Conservation (phyloP, 92 coral and sea anemone genomes). For the Phymanthus crucifer region DNA sequence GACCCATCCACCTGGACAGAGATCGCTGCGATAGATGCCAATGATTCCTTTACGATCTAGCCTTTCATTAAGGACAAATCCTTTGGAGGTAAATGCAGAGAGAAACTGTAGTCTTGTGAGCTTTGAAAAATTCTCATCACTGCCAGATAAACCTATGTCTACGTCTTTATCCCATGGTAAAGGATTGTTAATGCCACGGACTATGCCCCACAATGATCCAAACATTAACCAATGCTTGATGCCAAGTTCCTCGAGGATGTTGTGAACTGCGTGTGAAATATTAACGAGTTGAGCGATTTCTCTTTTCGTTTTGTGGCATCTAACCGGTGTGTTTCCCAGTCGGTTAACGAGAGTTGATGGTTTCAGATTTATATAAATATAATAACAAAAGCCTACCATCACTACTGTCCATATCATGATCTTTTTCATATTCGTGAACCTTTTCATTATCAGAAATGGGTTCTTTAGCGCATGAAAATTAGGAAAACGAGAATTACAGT, state of each 20-base stretch:
- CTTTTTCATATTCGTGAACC: not conserved
- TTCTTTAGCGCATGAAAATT: too few relatives aligned
- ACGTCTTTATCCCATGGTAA: constrained; percentile 67
- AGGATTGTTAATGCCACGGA: constrained; percentile 38
- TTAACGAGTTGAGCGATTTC: constrained; percentile 4
- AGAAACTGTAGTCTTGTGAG: constrained; percentile 38
- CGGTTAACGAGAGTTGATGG: not conserved
- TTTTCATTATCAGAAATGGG: not conserved
- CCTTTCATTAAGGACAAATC: constrained; percentile 28
- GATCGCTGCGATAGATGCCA: not conserved
- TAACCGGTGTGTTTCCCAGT: not conserved
- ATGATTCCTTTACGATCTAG: not conserved
- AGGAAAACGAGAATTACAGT: too few relatives aligned
- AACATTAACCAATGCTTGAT: constrained; percentile 51
- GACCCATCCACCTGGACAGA: not conserved
- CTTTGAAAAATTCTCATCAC: constrained; percentile 15
- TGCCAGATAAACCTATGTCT: constrained; percentile 46
- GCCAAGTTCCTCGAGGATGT: constrained; percentile 9
- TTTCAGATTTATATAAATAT: constrained; percentile 8
- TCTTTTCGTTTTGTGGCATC: not conserved
- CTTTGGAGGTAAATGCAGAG: constrained; percentile 29
- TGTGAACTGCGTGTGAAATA: constrained; percentile 9
- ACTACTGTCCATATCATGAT: not conserved
- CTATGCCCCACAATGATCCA: constrained; percentile 62
- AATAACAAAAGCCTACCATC: not conserved